Evolutionary conservation across 2,888 invertebrate species (phyloP), one percentile per base, ranked within the genome.

Genomic region (Sesia bembeciformis): DNA sequence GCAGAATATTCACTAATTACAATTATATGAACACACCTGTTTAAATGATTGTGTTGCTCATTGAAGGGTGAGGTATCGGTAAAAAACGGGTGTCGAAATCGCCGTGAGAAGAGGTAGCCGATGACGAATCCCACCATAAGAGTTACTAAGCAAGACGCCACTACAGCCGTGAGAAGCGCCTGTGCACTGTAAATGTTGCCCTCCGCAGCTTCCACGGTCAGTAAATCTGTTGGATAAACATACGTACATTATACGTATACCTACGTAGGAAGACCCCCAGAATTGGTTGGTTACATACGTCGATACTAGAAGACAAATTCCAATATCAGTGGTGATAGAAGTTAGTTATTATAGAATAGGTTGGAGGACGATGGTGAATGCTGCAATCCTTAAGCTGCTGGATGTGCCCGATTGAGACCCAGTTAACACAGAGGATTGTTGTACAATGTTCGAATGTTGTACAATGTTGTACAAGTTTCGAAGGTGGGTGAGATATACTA

Each of bases 41-140:
- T 94, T 68, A 94, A 86, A 79, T 94, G 94, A 78, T 94, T 94
- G 74, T 94, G 93, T 85, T 94, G 94, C 84, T 95, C 95, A 78
- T 92, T 92, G 84, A 93, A 93, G 62, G 94, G 93, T 66, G 93
- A 92, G 74, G 94, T 93, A 68, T 94, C 93, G 74, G 94, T 93
- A 69, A 93, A 92, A 70, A 93, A 92, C 61, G 93, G 93, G 67
- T 93, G 93, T 53, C 92, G 90, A 90, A 94, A 93, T 85, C 94
- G 91, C 73, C 94, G 91, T 40, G 95, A 95, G 78, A 96, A 95
- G 69, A 95, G 92, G 77, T 94, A 97, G 49, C 96, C 96, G 60
- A 94, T 94, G 60, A 95, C 92, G 78, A 97, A 96, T 56, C 96
- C 96, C 58, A 96, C 91, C 76, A 96, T 92, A 59, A 96, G 90